Evolutionary conservation across 2,888 invertebrate genomes (phyloP).

Genomic region (Myathropa florea): DNA sequence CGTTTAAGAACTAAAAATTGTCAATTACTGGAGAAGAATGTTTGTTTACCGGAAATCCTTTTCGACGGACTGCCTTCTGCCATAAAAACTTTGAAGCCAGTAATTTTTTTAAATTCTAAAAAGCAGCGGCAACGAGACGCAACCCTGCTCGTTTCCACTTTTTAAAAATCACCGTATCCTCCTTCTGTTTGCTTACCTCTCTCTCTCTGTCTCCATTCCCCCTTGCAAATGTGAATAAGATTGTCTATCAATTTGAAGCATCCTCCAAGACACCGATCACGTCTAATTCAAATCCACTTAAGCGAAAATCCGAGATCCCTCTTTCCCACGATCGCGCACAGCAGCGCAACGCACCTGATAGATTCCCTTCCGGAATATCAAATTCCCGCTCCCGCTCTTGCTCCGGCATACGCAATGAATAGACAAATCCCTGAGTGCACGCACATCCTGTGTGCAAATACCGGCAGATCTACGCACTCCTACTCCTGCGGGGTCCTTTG

Average conservation of each 20-base stretch:
- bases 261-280: not conserved
- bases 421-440: slow-evolving; percentile 45
- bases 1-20: too few relatives aligned
- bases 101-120: too few relatives aligned
- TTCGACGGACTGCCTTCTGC: too few relatives aligned
- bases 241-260: not conserved
- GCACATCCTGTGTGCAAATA: slow-evolving; percentile 64
- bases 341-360: slow-evolving; percentile 31
- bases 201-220: too few relatives aligned
- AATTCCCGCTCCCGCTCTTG: slow-evolving; percentile 31
- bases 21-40: too few relatives aligned
- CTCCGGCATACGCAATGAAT: slow-evolving; percentile 38
- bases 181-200: too few relatives aligned
- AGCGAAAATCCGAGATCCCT: slow-evolving; percentile 31
- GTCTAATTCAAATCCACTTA: slow-evolving; percentile 19
- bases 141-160: too few relatives aligned
- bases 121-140: too few relatives aligned
- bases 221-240: not conserved
- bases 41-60: too few relatives aligned
- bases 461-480: slow-evolving; percentile 32
- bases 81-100: too few relatives aligned
- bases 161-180: too few relatives aligned
- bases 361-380: slow-evolving; percentile 64
- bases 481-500: not conserved
- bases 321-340: slow-evolving; percentile 54